Conservation (phyloP, 2,797 vertebrate genomes). For the Cuculus canorus region DNA sequence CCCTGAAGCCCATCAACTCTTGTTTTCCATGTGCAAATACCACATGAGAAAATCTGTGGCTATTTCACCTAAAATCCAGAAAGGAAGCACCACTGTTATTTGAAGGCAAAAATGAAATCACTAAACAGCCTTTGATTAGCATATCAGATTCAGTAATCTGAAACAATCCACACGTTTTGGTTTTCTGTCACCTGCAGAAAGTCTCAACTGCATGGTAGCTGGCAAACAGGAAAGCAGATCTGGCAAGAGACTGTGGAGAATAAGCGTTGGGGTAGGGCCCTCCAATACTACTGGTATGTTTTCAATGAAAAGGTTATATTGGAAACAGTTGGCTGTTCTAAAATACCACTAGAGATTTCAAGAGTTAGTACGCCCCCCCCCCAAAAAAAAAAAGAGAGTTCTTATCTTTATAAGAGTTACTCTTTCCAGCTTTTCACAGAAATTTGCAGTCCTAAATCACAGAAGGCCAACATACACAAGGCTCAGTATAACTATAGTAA, state of each 20-base stretch:
- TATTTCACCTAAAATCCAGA: background rate
- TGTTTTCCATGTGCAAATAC: background rate
- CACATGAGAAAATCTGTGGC: background rate
- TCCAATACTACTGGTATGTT: background rate
- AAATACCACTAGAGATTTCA: constrained; percentile 4
- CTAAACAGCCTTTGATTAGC: background rate
- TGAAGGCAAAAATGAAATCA: background rate
- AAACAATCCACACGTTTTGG: background rate
- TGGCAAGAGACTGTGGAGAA: background rate
- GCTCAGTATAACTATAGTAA: background rate
- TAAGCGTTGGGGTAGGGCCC: background rate
- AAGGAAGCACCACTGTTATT: background rate
- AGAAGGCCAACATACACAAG: background rate
- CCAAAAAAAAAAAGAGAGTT: background rate
- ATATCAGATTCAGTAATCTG: background rate
- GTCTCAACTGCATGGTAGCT: background rate
- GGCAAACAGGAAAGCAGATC: background rate
- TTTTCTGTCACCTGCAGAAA: background rate
- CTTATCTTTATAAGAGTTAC: constrained; percentile 13
- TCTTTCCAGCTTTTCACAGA: constrained; percentile 2
- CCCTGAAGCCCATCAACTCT: background rate
- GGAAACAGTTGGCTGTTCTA: background rate
- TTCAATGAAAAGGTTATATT: background rate
- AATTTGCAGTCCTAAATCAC: constrained; percentile 45
- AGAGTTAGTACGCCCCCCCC: background rate